A percentile compares a stretch with the other conserved stretches of the same genome.
These are phyloP conservation scores for Brenthis hecate DNA, from an alignment of 2,888 invertebrate species.

Conservation along the genomic window DNA sequence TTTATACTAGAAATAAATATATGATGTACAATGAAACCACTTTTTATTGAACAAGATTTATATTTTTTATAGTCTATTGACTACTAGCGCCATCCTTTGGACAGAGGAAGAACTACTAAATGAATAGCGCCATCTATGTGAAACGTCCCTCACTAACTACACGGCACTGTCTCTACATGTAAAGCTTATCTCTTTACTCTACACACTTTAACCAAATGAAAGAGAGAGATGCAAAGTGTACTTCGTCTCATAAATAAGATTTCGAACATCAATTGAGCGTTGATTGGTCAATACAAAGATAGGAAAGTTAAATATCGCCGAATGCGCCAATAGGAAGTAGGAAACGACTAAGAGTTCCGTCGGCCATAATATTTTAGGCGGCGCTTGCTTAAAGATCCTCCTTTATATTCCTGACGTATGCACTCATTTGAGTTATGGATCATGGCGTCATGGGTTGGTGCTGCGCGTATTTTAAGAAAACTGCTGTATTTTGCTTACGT, in stretches of 20 bases:
- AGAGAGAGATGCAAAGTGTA: conserved; percentile 60
- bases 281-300: conserved; percentile 70
- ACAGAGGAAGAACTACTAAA: conserved; percentile 53
- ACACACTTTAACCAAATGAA: conserved; percentile 60
- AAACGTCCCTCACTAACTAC: conserved; percentile 41
- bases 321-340: conserved; percentile 64
- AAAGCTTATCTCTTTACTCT: conserved; percentile 52
- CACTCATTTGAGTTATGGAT: conserved; percentile 78
- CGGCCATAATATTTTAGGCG: conserved; percentile 80
- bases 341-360: conserved; percentile 57
- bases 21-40: neutral
- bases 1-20: neutral
- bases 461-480: conserved; percentile 67
- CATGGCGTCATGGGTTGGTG: conserved; percentile 72
- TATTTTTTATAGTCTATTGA: neutral
- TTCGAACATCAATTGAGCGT: conserved; percentile 58
- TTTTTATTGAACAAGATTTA: neutral
- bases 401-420: conserved; percentile 80
- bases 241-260: conserved; percentile 61
- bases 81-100: conserved; percentile 56
- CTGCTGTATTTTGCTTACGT: conserved; percentile 62
- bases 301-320: conserved; percentile 59
- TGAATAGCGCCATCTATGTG: conserved; percentile 64
- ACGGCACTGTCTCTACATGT: conserved; percentile 53
- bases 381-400: conserved; percentile 69